phyloP scores from a whole-genome alignment of 1,140 invertebrate species.

The Hyles vespertilio region DNA sequence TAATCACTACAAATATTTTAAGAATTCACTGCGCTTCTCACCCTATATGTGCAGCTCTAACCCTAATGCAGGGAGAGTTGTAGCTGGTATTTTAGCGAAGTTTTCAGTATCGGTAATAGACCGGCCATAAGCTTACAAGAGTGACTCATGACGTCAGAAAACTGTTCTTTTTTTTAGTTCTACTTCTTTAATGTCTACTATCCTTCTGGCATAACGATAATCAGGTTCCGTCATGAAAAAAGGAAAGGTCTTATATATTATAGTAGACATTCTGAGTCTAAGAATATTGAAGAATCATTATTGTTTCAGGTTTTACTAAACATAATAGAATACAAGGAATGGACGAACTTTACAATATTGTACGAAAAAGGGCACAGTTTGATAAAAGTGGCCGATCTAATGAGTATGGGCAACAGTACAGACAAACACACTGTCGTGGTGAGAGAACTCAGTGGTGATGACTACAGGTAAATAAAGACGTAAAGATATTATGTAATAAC shows the following conservation, averaged over 20 bases:
- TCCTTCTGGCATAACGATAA: background rate
- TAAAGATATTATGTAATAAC: too few relatives aligned
- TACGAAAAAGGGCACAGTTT: constrained; percentile 53
- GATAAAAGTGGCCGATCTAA: constrained; percentile 36
- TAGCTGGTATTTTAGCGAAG: too few relatives aligned
- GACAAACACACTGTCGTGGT: constrained; percentile 42
- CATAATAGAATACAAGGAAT: constrained; percentile 44
- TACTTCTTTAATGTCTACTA: background rate
- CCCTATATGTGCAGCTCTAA: too few relatives aligned
- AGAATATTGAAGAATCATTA: background rate
- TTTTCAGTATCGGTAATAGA: too few relatives aligned
- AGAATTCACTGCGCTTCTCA: too few relatives aligned
- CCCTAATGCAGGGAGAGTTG: too few relatives aligned
- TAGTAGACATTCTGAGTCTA: background rate
- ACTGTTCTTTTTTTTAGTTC: background rate
- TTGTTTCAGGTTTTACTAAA: constrained; percentile 41
- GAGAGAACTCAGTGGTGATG: constrained; percentile 50
- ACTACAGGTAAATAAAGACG: constrained; percentile 59
- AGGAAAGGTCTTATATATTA: background rate
- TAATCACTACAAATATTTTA: too few relatives aligned
- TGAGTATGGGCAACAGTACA: constrained; percentile 47
- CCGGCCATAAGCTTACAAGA: too few relatives aligned
- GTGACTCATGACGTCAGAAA: too few relatives aligned
- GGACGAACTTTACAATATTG: constrained; percentile 58
- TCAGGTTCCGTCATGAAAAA: background rate